Base-by-base conservation (phyloP, 2,797 vertebrate genomes). In the Scomberomorus guttatus region DNA sequence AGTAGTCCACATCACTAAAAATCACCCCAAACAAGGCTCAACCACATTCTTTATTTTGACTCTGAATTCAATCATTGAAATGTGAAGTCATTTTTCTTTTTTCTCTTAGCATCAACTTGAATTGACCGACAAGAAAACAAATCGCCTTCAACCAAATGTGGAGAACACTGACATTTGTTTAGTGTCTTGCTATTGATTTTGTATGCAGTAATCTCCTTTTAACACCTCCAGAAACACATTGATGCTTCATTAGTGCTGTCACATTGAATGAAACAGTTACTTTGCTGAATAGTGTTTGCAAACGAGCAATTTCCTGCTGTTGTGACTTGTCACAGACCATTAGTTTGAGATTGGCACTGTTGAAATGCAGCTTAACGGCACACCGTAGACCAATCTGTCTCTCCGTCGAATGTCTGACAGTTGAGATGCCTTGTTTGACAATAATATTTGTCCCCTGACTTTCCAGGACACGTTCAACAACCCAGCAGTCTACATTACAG, bases 401-500 rank as follows among this genome's bases (percentile, higher is more conserved):
- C 90, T 27, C 69, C 55, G 72, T 90, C 88, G 85, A 82, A 68
- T 90, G 92, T 89, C 86, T 94, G 96, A 94, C 94, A 95, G 84
- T 76, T 56, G 24, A 77, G 80, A 86, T 83, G 84, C 85, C 79
- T 88, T 86, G 81, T 90, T 89, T 90, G 84, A 92, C 81, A 75
- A 85, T 86, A 85, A 84, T 75, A 81, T 96, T 84, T 94, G 85
- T 93, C 91, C 48, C 55, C 1, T 82, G 83, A 88, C 88, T 89
- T 95, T 93, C 74, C 94, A 97, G 96, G 94, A 97, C 90, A 95
- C 85, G 2, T 98, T 95, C 92, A 94, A 95, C 94, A 94, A 95
- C 88, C 95, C 96, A 9, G 67, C 89, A 65, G 95, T 98, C 95
- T 97, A 97, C 93, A 96, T 98, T 81, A 97, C 96, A 1, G 96